phyloP scores from a whole-genome alignment of 2,888 invertebrate species.

The Steinernema scapterisci region DNA sequence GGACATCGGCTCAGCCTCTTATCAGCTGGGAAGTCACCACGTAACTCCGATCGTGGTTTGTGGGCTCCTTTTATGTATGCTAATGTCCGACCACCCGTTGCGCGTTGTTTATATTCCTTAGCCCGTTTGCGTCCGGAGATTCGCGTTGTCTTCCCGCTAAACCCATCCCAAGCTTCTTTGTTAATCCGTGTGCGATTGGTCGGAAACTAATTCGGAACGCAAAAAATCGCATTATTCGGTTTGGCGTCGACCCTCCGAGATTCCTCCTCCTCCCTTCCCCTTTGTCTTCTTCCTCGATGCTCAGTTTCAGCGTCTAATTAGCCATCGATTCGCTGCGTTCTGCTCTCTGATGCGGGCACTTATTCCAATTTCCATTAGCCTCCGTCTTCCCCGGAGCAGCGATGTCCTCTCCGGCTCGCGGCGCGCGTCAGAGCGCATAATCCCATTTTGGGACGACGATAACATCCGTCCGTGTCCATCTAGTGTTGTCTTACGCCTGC shows the following conservation, averaged over 20 bases:
- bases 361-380: conserved; percentile 30
- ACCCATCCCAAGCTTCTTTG: not conserved
- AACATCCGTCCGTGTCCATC: not conserved
- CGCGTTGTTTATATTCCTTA: not conserved
- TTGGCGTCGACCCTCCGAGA: not conserved
- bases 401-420: too few relatives aligned
- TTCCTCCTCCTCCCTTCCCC: not conserved
- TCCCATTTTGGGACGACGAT: conserved; percentile 15
- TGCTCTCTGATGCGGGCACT: conserved; percentile 21
- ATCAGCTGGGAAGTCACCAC: not conserved
- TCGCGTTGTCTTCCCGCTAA: not conserved
- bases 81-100: not conserved
- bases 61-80: not conserved
- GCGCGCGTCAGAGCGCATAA: conserved; percentile 6
- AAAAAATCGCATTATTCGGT: not conserved
- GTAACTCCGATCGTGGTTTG: not conserved
- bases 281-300: not conserved
- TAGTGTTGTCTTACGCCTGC: conserved; percentile 1
- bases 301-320: conserved; percentile 5
- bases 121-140: not conserved
- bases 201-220: conserved; percentile 9
- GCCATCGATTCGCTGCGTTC: conserved; percentile 20
- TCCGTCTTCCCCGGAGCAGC: too few relatives aligned
- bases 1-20: not conserved
- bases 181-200: conserved; percentile 25